These are phyloP conservation scores for Cantharis nigra DNA, from an alignment of 2,888 invertebrate species.

Conservation along the genomic window DNA sequence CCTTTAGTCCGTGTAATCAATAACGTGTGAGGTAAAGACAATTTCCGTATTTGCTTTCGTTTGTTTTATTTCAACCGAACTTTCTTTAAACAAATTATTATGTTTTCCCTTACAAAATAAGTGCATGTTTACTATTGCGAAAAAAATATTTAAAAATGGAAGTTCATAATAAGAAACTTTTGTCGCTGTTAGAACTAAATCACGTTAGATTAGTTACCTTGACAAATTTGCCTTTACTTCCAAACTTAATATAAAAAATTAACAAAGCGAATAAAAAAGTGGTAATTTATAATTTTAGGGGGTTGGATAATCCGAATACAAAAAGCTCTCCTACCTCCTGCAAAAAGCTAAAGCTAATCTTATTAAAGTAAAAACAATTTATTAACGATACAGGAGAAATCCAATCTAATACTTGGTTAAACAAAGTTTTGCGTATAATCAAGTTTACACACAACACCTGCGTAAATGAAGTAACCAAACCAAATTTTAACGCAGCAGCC, in stretches of 20 bases:
- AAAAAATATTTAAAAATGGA: not conserved
- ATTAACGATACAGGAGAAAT: not conserved
- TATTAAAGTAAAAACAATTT: not conserved
- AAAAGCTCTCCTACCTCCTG: not conserved
- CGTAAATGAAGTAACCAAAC: constrained; percentile 6
- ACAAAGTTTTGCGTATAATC: constrained; percentile 1
- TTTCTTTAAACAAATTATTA: not conserved
- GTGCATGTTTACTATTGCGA: not conserved
- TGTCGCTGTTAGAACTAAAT: not conserved
- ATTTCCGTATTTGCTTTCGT: not conserved
- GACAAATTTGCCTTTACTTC: not conserved
- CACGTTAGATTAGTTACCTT: not conserved
- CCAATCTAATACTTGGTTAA: constrained; percentile 2
- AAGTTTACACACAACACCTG: constrained; percentile 9
- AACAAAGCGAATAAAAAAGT: not conserved
- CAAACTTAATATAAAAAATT: not conserved
- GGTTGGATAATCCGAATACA: not conserved
- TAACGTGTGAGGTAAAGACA: constrained; percentile 1
- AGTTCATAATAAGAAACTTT: not conserved
- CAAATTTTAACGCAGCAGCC: constrained; percentile 11
- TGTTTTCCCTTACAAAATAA: not conserved
- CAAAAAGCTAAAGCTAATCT: not conserved
- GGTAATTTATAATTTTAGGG: not conserved
- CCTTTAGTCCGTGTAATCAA: constrained; percentile 7
- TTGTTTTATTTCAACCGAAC: not conserved